Base-by-base conservation (phyloP, 2,888 invertebrate species). In the Ypsolopha scabrella region DNA sequence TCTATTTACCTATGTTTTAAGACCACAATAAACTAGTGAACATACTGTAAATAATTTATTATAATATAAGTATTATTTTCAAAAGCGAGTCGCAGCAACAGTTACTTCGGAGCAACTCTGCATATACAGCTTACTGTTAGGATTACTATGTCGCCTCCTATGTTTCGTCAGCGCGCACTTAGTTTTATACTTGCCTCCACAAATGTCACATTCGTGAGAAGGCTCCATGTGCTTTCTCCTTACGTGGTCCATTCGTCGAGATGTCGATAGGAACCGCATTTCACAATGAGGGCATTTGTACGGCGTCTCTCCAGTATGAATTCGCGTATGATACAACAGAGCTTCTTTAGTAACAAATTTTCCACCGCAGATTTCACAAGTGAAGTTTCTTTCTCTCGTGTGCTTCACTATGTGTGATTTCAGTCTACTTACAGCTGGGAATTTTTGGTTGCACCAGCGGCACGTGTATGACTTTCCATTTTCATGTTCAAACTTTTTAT, bases 251-350 rank as follows among this genome's bases (percentile, higher is more conserved):
- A 62, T 53, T 1, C 70, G 60, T 24, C 70, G 58, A 0, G 70
- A 69, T 6, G 63, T 57, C 9, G 71, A 70, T 6, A 71, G 37
- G 50, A 71, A 72, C 13, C 53, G 52, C 51, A 57, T 52, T 7
- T 65, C 62, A 58, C 72, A 72, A 38, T 56, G 34, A 7, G 61
- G 55, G 58, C 72, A 72, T 41, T 60, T 51, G 43, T 67, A 72
- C 0, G 72, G 71, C 6, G 58, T 67, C 41, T 70, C 72, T 4
- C 72, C 72, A 0, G 71, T 72, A 41, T 72, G 72, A 0, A 57
- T 62, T 38, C 72, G 56, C 2, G 64, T 70, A 48, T 72, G 72
- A 49, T 67, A 67, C 10, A 64, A 39, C n/a, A 72, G 51, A 7
- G 72, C 63, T 13, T 56, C 56, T 52, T 62, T 69, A 0, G 66